Evolutionary conservation across 2,888 invertebrate species (phyloP).

Genomic region (Morpho achilles): DNA sequence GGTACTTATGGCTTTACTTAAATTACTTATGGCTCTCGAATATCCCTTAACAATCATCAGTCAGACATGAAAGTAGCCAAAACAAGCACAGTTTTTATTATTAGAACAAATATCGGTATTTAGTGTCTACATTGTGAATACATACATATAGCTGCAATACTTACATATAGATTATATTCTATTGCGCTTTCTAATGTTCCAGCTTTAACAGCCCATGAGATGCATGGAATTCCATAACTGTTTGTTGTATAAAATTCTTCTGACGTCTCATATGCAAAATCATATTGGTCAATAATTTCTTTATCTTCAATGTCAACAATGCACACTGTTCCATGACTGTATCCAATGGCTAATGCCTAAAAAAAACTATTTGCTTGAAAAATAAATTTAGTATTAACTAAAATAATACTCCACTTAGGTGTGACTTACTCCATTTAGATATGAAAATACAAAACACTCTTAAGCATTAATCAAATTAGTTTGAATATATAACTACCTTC

Average conservation of each 20-base stretch:
- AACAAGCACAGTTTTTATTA: too few species aligned
- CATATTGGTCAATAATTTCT: conserved; percentile 84
- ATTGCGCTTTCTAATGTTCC: conserved; percentile 65
- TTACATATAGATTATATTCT: conserved; percentile 68
- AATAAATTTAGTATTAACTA: too few species aligned
- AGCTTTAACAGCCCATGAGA: conserved; percentile 83
- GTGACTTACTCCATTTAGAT: too few species aligned
- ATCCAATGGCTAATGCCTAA: conserved; percentile 84
- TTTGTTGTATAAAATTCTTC: conserved; percentile 68
- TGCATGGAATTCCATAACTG: conserved; percentile 82
- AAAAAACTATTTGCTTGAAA: conserved; percentile 33
- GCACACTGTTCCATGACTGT: conserved; percentile 84
- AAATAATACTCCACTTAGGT: too few species aligned
- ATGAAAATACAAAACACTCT: too few species aligned
- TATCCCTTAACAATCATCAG: too few species aligned
- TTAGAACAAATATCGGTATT: too few species aligned
- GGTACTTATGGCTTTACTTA: too few species aligned
- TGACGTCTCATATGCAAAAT: conserved; percentile 58
- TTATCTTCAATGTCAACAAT: conserved; percentile 93
- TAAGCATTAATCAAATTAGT: neutral
- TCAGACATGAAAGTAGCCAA: too few species aligned
- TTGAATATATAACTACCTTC: conserved; percentile 77
- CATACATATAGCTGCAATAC: conserved; percentile 50
- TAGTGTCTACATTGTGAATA: too few species aligned
- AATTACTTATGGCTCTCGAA: too few species aligned